Conservation (phyloP, 2,113 vertebrate genomes). For the Furnarius figulus region DNA sequence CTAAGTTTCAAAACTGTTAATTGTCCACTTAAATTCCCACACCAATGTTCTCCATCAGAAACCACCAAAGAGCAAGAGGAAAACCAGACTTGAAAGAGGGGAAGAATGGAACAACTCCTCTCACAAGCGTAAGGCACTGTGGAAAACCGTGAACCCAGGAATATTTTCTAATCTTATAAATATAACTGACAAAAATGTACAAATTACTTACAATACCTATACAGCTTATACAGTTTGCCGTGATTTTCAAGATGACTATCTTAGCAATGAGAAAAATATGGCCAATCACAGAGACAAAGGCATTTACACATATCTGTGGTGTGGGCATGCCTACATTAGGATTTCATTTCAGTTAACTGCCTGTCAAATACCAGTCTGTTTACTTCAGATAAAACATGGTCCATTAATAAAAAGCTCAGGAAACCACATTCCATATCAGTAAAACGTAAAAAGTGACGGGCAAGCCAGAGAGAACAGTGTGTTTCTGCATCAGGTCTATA, state of each 20-base stretch:
- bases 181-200: not conserved
- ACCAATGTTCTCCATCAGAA: not conserved
- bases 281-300: not conserved
- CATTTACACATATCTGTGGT: not conserved
- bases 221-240: not conserved
- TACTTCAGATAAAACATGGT: not conserved
- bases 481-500: not conserved
- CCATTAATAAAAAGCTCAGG: not conserved
- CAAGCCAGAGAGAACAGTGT: not conserved
- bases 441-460: not conserved
- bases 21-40: not conserved
- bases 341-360: not conserved
- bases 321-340: not conserved
- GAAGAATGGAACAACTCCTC: not conserved
- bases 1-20: not conserved
- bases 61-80: not conserved
- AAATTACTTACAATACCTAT: not conserved
- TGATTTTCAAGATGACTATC: not conserved
- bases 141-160: not conserved
- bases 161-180: not conserved
- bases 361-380: not conserved
- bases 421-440: not conserved
- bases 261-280: not conserved
- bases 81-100: not conserved
- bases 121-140: rapidly evolving